Conservation (phyloP, 2,797 vertebrate species). For the Limosa lapponica region DNA sequence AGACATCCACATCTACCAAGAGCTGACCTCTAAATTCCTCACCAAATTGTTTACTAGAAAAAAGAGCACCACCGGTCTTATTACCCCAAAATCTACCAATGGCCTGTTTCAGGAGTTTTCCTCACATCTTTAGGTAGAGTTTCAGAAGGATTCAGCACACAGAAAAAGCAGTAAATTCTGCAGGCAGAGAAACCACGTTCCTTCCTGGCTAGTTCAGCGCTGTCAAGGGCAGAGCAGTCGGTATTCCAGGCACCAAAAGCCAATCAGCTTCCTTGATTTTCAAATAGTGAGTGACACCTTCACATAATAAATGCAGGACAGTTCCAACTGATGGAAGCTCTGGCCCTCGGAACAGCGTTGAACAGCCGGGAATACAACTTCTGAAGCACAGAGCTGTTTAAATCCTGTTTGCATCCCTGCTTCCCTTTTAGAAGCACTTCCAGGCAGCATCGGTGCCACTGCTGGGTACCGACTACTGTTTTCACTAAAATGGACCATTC, state of each 20-base stretch:
- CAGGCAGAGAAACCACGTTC: not conserved
- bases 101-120: not conserved
- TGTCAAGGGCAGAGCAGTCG: not conserved
- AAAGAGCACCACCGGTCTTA: not conserved
- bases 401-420: not conserved
- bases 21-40: not conserved
- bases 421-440: not conserved
- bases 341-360: not conserved
- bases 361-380: not conserved
- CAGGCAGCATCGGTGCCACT: no score
- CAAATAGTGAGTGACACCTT: not conserved
- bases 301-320: accelerated
- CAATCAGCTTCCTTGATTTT: not conserved
- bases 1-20: not conserved
- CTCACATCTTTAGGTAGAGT: not conserved
- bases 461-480: not conserved
- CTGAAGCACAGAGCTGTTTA: not conserved
- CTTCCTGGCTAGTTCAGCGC: not conserved
- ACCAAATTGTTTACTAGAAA: not conserved
- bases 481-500: not conserved
- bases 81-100: not conserved
- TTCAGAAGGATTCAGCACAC: not conserved
- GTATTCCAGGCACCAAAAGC: not conserved
- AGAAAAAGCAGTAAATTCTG: not conserved
- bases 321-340: no score